Evolutionary conservation across 2,888 invertebrate genomes (phyloP), one percentile per base, ranked within the genome.

Genomic region (Laspeyria flexula): DNA sequence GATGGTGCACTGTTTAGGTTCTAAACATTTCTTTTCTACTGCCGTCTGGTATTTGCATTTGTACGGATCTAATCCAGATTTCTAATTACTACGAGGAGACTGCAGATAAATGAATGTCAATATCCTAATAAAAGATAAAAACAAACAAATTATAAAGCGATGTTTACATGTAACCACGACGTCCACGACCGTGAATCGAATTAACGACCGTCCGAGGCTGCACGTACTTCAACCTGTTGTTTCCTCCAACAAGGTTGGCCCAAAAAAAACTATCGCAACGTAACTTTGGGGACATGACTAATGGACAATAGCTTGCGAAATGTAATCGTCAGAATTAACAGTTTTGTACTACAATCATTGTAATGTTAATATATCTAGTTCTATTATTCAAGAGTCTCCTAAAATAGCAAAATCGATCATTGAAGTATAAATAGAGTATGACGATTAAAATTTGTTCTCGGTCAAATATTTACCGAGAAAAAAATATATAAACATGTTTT

Each of bases 241-340:
- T 74, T 75, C 71, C 73, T 69, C 68, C 65, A 63, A 67, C 83
- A 85, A 84, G 85, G 85, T 75, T 81, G 80, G 76, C 75, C 80
- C 79, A 79, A 79, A 85, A 68, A 86, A 86, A 84, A 77, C 81
- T 83, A 85, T 78, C 77, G 83, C 84, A 83, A 85, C 60, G 55
- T 63, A 69, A 73, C 67, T 87, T 86, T 83, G 83, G 71, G 86
- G 83, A 88, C 89, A 88, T 87, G 86, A 88, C 89, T 83, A 89
- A 89, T 85, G 75, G 70, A 86, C 84, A 85, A 86, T 85, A 55
- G 75, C 65, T 87, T 86, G 75, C 81, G 79, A 85, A 79, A 86
- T 65, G 55, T 70, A 75, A 69, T 64, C 73, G 72, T 67, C 71
- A 60, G 61, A 62, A 66, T 71, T 71, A 66, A 67, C 63, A 57